phyloP scores from a whole-genome alignment of 2,797 vertebrate species.

The Eulemur rubriventer region DNA sequence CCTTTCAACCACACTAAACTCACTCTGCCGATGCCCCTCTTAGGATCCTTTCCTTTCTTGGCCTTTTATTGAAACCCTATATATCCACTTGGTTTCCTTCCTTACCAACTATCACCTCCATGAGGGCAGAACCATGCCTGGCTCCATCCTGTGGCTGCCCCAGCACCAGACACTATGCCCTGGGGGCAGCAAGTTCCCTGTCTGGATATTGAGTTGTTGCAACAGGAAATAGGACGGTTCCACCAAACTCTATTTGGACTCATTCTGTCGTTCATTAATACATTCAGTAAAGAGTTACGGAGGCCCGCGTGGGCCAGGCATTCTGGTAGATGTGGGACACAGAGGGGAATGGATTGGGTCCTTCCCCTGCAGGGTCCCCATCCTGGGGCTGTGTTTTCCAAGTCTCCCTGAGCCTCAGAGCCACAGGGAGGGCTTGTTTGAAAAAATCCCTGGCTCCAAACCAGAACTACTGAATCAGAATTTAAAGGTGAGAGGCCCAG shows the following conservation, averaged over 20 bases:
- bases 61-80: not conserved
- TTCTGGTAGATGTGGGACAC: too few relatives aligned
- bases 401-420: not conserved
- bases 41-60: not conserved
- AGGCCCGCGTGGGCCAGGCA: accelerated
- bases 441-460: not conserved
- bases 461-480: not conserved
- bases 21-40: not conserved
- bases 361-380: accelerated
- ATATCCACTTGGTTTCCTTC: not conserved
- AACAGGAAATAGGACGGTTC: not conserved
- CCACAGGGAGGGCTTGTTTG: not conserved
- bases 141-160: not conserved
- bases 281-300: not conserved
- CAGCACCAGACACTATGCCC: not conserved
- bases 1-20: not conserved
- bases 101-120: not conserved
- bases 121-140: too few relatives aligned
- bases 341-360: not conserved
- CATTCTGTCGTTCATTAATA: not conserved
- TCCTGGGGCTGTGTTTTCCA: not conserved
- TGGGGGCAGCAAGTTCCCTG: not conserved
- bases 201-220: not conserved
- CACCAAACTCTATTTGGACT: not conserved
- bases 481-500: not conserved